Evolutionary conservation across 2,888 invertebrate species (phyloP).

Genomic region (Taenaris catops): DNA sequence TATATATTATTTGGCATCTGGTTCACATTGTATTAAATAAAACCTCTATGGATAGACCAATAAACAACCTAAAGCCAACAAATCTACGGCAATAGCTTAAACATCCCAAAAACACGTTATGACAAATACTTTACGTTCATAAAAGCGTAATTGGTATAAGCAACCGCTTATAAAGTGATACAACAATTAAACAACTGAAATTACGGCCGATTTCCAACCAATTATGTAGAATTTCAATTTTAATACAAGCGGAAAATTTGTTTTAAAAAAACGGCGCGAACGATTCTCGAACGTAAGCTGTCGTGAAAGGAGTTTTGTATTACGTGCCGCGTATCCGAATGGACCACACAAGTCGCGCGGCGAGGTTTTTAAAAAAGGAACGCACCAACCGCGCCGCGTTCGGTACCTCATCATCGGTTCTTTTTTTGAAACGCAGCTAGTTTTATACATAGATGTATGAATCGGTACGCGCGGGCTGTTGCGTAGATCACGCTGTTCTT

Average conservation of each 20-base stretch:
- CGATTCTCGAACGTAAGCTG: constrained; percentile 23
- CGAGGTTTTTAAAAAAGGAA: constrained; percentile 72
- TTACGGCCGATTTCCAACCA: constrained; percentile 44
- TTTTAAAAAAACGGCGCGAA: constrained; percentile 7
- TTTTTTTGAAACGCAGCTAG: constrained; percentile 60
- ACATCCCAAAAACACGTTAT: constrained; percentile 1
- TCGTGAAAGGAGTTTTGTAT: constrained; percentile 25
- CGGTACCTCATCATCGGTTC: constrained; percentile 75
- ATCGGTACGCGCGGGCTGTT: constrained; percentile 10
- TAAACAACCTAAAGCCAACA: too few species aligned
- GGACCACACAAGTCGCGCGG: constrained; percentile 74
- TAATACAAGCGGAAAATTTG: constrained; percentile 37
- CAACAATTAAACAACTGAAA: constrained; percentile 34
- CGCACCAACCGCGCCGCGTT: constrained; percentile 72
- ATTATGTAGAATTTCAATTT: constrained; percentile 48
- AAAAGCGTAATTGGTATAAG: constrained; percentile 1
- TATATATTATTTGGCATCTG: too few species aligned
- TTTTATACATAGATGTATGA: constrained; percentile 53
- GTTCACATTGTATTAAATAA: too few species aligned
- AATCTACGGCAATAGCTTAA: too few species aligned
- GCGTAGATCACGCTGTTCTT: background rate
- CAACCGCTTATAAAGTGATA: constrained; percentile 19
- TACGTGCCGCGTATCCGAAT: constrained; percentile 16
- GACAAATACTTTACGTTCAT: constrained; percentile 1
- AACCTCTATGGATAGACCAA: too few species aligned